Conservation (phyloP, 2,888 invertebrate species). For the Micoletzkya japonica region DNA sequence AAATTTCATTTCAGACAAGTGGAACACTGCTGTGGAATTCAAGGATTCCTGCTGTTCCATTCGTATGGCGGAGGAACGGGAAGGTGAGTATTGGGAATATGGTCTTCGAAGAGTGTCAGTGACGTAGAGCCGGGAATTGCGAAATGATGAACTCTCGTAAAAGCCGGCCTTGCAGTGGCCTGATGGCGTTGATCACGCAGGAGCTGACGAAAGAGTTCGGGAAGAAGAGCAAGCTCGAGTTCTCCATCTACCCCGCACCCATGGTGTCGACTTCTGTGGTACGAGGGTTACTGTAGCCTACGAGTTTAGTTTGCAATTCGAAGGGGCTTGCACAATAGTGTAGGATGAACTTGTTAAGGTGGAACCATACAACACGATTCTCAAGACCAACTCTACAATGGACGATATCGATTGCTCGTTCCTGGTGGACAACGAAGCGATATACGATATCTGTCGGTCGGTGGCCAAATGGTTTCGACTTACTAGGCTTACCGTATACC, state of each 20-base stretch:
- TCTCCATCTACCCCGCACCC: constrained; percentile 1
- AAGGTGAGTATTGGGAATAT: neutral
- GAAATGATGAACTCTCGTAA: no score
- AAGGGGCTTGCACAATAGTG: no score
- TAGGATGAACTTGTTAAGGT: neutral
- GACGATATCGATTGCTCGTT: neutral
- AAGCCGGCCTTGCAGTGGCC: neutral
- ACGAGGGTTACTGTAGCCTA: no score
- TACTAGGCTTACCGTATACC: no score
- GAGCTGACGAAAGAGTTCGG: neutral
- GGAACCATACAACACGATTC: constrained; percentile 3
- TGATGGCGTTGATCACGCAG: neutral
- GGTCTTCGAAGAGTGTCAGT: neutral
- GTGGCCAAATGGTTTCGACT: no score
- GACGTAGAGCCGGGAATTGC: no score
- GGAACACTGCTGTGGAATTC: neutral
- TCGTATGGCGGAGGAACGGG: constrained; percentile 5
- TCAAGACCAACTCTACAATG: neutral
- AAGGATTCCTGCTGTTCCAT: constrained; percentile 3
- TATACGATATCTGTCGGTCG: neutral
- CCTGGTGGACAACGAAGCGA: neutral
- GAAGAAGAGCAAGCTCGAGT: constrained; percentile 2
- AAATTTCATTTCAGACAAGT: neutral
- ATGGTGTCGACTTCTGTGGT: neutral
- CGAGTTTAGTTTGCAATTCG: no score